Evolutionary conservation across 2,113 vertebrate species (phyloP), one percentile per base, ranked within the genome.

Genomic region (Phrynocephalus versicolor): DNA sequence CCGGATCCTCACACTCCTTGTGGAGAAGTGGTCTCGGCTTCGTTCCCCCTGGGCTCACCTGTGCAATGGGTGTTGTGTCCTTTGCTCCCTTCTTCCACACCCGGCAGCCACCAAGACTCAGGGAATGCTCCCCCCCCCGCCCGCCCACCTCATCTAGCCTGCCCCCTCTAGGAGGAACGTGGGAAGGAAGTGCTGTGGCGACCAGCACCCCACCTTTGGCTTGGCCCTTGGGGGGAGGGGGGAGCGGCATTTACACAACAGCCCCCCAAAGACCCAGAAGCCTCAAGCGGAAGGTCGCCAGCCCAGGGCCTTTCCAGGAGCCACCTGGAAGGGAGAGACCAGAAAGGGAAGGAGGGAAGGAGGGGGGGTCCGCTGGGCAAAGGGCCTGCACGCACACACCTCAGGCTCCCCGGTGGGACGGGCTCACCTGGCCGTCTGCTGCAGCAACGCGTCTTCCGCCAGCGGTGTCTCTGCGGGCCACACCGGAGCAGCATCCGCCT

Each of bases 361-460:
- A 64, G 14, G 33, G 58, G 19, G 37, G 62, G n/a, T 33, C 18
- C 27, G 18, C 37, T 45, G 77, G 2, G 58, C 5, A 41, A 35
- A 2, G 2, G 45, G 33, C 51, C 33, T 6, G 10, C 7, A n/a
- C 30, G 23, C 57, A 37, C n/a, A 16, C 15, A 7, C 64, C 73
- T 82, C 88, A 92, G 92, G 69, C 79, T 1, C 93, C 90, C 90
- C 0, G 27, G 3, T 65, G 64, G 25, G 23, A 25, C 98, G 99
- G 98, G 90, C 98, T 99, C 98, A 99, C 98, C 98, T 99, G 98
- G 85, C 96, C 39, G 64, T 93, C 92, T 93, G 96, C 95, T 89
- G 96, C 92, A 92, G 94, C 91, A 96, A 83, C 79, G 91, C 94
- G 94, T 96, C 92, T 95, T 96, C 96, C 94, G 96, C 96, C 90